phyloP scores from a whole-genome alignment of 2,888 invertebrate species.

The Drosophila merina region DNA sequence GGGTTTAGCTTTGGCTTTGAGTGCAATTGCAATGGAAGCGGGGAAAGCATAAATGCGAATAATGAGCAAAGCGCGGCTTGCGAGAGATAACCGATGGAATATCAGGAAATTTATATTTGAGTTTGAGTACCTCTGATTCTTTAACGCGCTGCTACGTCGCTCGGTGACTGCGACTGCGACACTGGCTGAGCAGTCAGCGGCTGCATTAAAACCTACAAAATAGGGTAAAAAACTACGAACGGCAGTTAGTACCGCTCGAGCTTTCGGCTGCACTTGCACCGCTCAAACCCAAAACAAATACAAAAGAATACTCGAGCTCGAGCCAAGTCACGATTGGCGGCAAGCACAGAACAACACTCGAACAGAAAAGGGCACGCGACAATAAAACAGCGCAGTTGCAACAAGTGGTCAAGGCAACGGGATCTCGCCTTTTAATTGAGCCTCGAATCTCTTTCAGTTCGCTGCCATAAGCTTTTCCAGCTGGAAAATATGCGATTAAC shows the following conservation, averaged over 20 bases:
- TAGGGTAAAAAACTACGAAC: slow-evolving; percentile 74
- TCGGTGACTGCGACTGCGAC: slow-evolving; percentile 19
- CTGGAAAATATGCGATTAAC: slow-evolving; percentile 47
- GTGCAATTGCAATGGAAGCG: slow-evolving; percentile 58
- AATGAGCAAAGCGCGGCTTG: slow-evolving; percentile 69
- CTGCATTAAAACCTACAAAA: slow-evolving; percentile 73
- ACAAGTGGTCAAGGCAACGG: slow-evolving; percentile 42
- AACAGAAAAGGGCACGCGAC: slow-evolving; percentile 56
- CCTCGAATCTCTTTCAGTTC: slow-evolving; percentile 17
- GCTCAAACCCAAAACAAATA: slow-evolving; percentile 10
- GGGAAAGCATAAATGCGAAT: slow-evolving; percentile 74
- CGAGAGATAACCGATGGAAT: slow-evolving; percentile 53
- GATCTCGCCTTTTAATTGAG: slow-evolving; percentile 43
- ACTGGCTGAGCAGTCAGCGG: slow-evolving; percentile 43
- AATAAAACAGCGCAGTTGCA: slow-evolving; percentile 23
- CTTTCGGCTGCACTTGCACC: slow-evolving; percentile 58
- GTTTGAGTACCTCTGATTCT: slow-evolving; percentile 19
- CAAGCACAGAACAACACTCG: slow-evolving; percentile 6
- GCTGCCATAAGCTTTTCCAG: slow-evolving; percentile 3
- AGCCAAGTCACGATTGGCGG: slow-evolving; percentile 34
- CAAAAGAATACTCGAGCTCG: slow-evolving; percentile 4
- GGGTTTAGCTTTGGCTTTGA: slow-evolving; percentile 15
- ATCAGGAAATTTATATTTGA: slow-evolving; percentile 48
- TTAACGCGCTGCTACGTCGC: slow-evolving; percentile 23
- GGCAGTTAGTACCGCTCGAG: slow-evolving; percentile 72